Conservation (phyloP, 2,797 vertebrate genomes). For the Mionectes olivaceus region DNA sequence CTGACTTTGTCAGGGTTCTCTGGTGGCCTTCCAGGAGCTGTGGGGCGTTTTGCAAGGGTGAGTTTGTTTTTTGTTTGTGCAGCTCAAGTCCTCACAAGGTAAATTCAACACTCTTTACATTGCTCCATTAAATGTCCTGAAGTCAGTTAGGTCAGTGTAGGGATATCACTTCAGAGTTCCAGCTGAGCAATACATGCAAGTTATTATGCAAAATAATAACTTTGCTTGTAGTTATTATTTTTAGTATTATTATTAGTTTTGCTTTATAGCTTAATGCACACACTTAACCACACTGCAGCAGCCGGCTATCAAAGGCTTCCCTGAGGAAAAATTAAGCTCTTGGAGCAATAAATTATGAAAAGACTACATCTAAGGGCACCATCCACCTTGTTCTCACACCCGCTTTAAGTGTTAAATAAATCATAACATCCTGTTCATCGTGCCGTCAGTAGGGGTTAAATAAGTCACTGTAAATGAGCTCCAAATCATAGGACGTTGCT, state of each 20-base stretch:
- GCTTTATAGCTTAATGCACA: constrained; percentile 47
- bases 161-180: not conserved
- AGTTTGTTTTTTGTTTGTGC: constrained; percentile 20
- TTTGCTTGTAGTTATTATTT: not conserved
- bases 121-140: constrained; percentile 1
- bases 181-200: not conserved
- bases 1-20: not conserved
- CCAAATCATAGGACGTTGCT: constrained; percentile 65
- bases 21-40: not conserved
- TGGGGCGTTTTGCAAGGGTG: not conserved
- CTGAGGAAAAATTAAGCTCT: constrained; percentile 86
- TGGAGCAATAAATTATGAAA: constrained; percentile 85
- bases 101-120: constrained; percentile 2
- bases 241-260: constrained; percentile 41
- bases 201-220: constrained; percentile 12
- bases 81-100: not conserved
- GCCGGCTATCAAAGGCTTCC: constrained; percentile 83
- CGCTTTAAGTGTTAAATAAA: constrained; percentile 88
- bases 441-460: constrained; percentile 78
- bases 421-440: constrained; percentile 91
- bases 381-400: constrained; percentile 87
- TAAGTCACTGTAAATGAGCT: constrained; percentile 74
- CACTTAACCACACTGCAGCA: constrained; percentile 45
- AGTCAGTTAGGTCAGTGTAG: not conserved
- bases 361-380: constrained; percentile 84